Base-by-base conservation (phyloP, 1,140 invertebrate genomes). In the Steinernema khuongi region DNA sequence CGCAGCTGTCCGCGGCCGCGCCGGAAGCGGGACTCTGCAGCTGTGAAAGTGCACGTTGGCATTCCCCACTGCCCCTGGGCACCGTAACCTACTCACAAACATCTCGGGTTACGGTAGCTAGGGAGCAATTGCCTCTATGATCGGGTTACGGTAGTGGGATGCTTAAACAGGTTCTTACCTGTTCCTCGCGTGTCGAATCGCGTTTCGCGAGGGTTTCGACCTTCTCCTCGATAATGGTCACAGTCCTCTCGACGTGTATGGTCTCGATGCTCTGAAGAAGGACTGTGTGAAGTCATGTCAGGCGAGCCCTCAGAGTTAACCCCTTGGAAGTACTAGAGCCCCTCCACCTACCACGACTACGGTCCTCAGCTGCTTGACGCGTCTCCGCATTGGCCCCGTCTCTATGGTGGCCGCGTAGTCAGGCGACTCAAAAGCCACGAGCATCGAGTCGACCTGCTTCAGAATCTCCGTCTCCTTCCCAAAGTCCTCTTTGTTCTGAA, bases 181-280 rank as follows among this genome's bases (percentile, higher is more conserved):
- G 50, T 60, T 22, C 26, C 26, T 60, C 50, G 11, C 50, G 11
- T 7, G 19, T 60, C 7, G 50, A 60, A 26, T 60, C 50, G 22
- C 22, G 50, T 22, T 60, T 60, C 11, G 50, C 50, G 11, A 60
- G 50, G 4, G 14, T 60, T 22, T 17, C 50, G 26, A 60, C 19
- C 50, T 60, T 60, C 50, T 60, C 50, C 50, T 60, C 50, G 50
- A 60, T 22, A 4, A 60, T 60, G 14, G 50, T 60, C 50, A 60
- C 50, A 7, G 50, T 60, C 26, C 22, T 60, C 19, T 60, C 50
- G 19, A 60, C 26, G 50, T 60, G 50, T 7, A 60, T 60, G 4
- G 50, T 60, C 22, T 60, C 50, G 19, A 60, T 60, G 7, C 11
- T 60, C 50, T 60, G 22, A 7, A 60, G 50, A 60, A 22, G 19